phyloP scores from a whole-genome alignment of 2,888 invertebrate species.

The Temnothorax unifasciatus region DNA sequence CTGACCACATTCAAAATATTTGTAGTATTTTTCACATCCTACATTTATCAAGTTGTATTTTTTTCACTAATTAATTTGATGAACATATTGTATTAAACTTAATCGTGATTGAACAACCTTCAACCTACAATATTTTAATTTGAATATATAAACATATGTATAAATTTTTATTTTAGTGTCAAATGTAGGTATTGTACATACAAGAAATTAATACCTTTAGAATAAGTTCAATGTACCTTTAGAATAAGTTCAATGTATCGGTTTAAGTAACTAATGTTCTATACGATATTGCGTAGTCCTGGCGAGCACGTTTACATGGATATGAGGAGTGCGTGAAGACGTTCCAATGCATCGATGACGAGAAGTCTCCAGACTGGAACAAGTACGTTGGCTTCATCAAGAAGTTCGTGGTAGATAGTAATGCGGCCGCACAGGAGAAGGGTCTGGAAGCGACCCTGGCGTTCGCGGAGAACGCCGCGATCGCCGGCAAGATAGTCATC shows the following conservation, averaged over 20 bases:
- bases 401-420: conserved; percentile 97
- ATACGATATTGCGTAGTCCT: conserved; percentile 87
- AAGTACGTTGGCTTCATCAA: conserved; percentile 96
- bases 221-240: background rate
- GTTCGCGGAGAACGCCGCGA: conserved; percentile 96
- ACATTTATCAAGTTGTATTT: background rate
- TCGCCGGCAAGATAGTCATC: conserved; percentile 94
- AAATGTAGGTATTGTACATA: too few relatives aligned
- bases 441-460: conserved; percentile 96
- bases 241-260: background rate
- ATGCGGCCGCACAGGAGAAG: conserved; percentile 98
- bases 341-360: conserved; percentile 95
- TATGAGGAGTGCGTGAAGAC: conserved; percentile 97
- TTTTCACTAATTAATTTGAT: background rate
- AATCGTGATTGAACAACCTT: background rate
- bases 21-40: background rate
- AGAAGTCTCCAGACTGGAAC: conserved; percentile 97
- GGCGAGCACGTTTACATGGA: conserved; percentile 98
- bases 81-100: background rate
- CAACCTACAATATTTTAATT: background rate
- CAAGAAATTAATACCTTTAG: too few relatives aligned
- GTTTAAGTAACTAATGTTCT: background rate
- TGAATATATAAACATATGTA: background rate
- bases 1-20: background rate
- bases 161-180: too few relatives aligned